These are phyloP conservation scores for Lissocephala sabroskyi DNA, from an alignment of 2,888 invertebrate species.

Conservation along the genomic window DNA sequence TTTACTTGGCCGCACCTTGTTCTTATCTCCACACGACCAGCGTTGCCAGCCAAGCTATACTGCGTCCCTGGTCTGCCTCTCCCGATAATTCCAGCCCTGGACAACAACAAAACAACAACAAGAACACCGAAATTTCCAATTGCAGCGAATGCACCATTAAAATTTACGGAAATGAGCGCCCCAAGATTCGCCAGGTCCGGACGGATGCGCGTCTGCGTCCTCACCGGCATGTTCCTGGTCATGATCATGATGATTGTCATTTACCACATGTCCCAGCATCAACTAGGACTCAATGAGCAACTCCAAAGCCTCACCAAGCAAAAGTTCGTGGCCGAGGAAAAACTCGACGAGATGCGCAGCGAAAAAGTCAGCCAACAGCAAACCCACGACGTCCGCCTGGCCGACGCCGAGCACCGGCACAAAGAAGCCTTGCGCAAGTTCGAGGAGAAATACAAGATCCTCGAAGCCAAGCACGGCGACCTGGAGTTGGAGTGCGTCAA, in stretches of 20 bases:
- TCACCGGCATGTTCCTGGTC: conserved; percentile 74
- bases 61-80: too few relatives aligned
- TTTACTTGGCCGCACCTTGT: too few relatives aligned
- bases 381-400: conserved; percentile 73
- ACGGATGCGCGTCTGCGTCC: conserved; percentile 75
- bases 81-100: too few relatives aligned
- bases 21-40: too few relatives aligned
- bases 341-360: conserved; percentile 74
- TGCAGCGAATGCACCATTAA: too few relatives aligned
- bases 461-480: conserved; percentile 75
- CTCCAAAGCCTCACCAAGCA: conserved; percentile 77
- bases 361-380: conserved; percentile 74
- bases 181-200: conserved; percentile 76
- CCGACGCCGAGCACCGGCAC: conserved; percentile 73
- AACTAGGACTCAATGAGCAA: conserved; percentile 75
- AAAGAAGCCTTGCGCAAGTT: conserved; percentile 74
- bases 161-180: conserved; percentile 59
- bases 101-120: too few relatives aligned
- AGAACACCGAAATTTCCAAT: too few relatives aligned
- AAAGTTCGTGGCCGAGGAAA: conserved; percentile 76
- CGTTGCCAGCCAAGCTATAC: too few relatives aligned
- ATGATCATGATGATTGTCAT: conserved; percentile 75
- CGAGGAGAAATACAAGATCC: conserved; percentile 74
- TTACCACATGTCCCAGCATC: conserved; percentile 76
- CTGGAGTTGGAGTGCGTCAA: conserved; percentile 73